A percentile compares a stretch with the other conserved stretches of the same genome.
Conservation (phyloP, 2,888 invertebrate genomes). For the Andrena camellia region DNA sequence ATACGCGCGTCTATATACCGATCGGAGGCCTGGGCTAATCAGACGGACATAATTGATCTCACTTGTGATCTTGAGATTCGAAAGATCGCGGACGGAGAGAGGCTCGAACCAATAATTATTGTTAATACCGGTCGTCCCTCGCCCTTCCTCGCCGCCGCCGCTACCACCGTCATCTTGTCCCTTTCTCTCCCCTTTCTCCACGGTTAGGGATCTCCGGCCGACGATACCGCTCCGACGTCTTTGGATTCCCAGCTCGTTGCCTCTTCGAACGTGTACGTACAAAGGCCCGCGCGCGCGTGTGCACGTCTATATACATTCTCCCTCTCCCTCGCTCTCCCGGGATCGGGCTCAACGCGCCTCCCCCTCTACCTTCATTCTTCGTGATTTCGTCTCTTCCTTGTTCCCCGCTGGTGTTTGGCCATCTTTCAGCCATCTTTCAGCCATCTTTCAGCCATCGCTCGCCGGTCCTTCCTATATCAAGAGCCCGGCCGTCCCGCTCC, state of each 20-base stretch:
- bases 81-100: conserved; percentile 83
- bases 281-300: not conserved
- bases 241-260: conserved; percentile 49
- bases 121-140: conserved; percentile 80
- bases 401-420: conserved; percentile 37
- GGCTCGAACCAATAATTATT: conserved; percentile 85
- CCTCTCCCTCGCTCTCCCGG: conserved; percentile 18
- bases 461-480: conserved; percentile 57
- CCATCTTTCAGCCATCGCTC: conserved; percentile 36
- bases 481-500: conserved; percentile 60
- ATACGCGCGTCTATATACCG: conserved; percentile 71
- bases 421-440: conserved; percentile 42
- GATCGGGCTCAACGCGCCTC: conserved; percentile 18
- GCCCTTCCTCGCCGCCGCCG: conserved; percentile 48
- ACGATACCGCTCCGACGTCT: conserved; percentile 47
- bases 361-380: conserved; percentile 20
- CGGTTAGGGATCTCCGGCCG: conserved; percentile 38
- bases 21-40: conserved; percentile 82
- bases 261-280: conserved; percentile 51
- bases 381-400: conserved; percentile 43
- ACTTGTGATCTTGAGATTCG: conserved; percentile 85
- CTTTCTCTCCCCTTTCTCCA: conserved; percentile 19
- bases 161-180: conserved; percentile 36
- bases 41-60: conserved; percentile 85
- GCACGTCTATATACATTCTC: not conserved